Evolutionary conservation across 2,113 vertebrate species (phyloP).

Genomic region (Felis chaus): DNA sequence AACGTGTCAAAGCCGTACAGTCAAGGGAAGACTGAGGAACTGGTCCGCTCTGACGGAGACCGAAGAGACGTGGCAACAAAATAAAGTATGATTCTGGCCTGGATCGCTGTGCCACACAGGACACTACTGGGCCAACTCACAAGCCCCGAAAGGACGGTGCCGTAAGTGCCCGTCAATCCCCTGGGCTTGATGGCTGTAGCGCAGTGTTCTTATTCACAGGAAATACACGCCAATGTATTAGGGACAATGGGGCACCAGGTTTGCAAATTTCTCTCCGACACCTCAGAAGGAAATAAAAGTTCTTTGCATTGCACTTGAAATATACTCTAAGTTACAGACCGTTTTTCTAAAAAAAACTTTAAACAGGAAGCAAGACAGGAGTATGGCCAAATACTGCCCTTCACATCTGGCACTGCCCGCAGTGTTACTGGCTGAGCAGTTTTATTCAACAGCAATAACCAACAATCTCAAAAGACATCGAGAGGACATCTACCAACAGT

Average conservation of each 20-base stretch:
- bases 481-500: neutral
- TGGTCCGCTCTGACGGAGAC: neutral
- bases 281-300: neutral
- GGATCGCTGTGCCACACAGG: neutral
- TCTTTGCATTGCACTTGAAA: neutral
- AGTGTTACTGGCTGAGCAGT: neutral
- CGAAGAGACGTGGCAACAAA: neutral
- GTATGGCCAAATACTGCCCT: neutral
- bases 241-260: neutral
- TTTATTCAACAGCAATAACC: neutral
- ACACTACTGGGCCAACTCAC: neutral
- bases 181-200: neutral
- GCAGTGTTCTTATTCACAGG: neutral
- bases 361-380: neutral
- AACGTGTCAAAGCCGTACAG: neutral
- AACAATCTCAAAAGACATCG: neutral
- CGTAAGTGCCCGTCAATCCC: neutral
- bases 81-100: neutral
- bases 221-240: neutral
- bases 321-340: neutral
- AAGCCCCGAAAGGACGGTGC: neutral
- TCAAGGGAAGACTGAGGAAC: neutral
- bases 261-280: neutral
- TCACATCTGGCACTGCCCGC: neutral
- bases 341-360: neutral